These are phyloP conservation scores for Stercorarius parasiticus DNA, from an alignment of 2,113 vertebrate species.

Conservation along the genomic window DNA sequence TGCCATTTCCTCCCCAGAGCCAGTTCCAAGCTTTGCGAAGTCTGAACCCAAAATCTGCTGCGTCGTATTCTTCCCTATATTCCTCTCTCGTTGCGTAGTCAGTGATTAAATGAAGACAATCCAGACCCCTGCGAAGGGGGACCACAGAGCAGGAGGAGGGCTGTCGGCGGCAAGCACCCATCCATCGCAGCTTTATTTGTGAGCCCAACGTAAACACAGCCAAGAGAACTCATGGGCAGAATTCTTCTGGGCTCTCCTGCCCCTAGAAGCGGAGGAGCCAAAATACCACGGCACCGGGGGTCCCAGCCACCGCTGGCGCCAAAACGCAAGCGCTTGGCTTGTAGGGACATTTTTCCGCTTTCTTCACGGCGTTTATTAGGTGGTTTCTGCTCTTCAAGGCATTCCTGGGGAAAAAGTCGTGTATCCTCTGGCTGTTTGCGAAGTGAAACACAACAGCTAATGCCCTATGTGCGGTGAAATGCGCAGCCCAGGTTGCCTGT, in stretches of 20 bases:
- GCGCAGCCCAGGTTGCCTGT: neutral
- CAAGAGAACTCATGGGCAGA: neutral
- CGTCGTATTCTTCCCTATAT: neutral
- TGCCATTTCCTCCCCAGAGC: neutral
- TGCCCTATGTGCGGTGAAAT: rapidly evolving
- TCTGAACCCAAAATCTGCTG: neutral
- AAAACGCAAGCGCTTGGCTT: neutral
- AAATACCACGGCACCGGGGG: rapidly evolving
- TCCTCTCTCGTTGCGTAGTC: neutral
- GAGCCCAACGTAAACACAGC: neutral
- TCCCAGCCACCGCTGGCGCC: neutral
- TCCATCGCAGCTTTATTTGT: neutral
- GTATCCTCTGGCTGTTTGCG: neutral
- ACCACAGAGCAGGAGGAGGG: neutral
- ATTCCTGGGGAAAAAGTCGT: neutral
- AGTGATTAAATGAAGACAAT: neutral
- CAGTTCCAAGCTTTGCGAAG: neutral
- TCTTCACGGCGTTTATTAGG: neutral
- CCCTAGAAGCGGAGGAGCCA: neutral
- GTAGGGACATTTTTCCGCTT: neutral
- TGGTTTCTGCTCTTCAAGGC: neutral
- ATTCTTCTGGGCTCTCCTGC: neutral
- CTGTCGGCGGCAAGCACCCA: rapidly evolving
- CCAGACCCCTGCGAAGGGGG: neutral
- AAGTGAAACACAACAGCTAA: neutral